Evolutionary conservation across 2,797 vertebrate species (phyloP).

Genomic region (Poliocrania exsul): DNA sequence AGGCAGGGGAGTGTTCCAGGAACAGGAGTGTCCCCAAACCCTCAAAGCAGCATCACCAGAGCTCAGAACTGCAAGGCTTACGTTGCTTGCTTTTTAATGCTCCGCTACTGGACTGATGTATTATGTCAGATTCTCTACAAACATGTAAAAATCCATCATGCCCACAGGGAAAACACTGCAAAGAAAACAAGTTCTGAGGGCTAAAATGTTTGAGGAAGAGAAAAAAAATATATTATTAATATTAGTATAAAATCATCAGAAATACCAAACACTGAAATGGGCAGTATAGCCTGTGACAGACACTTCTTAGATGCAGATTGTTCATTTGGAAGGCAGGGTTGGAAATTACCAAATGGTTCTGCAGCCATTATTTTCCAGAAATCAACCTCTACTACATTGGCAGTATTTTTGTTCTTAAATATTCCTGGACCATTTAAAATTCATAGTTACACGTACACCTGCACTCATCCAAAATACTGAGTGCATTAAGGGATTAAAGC

Average conservation of each 20-base stretch:
- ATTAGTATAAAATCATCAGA: neutral
- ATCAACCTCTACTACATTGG: neutral
- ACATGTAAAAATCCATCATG: neutral
- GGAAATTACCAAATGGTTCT: neutral
- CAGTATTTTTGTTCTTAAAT: neutral
- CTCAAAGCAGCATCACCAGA: neutral
- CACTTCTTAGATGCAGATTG: neutral
- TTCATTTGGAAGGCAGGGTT: neutral
- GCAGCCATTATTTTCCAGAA: neutral
- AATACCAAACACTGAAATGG: neutral
- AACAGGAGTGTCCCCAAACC: neutral
- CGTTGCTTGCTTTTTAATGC: neutral
- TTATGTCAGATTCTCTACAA: neutral
- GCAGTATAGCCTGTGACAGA: neutral
- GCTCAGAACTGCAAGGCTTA: neutral
- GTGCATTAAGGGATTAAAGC: neutral
- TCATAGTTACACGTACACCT: fast-evolving
- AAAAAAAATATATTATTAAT: neutral
- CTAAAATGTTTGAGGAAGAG: neutral
- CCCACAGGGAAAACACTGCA: neutral
- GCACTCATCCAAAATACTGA: neutral
- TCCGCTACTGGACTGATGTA: neutral
- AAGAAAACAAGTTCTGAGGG: neutral
- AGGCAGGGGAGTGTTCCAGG: neutral
- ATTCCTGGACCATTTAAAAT: neutral